Conservation (phyloP, 2,113 vertebrate genomes). For the Sinocyclocheilus rhinocerous region DNA sequence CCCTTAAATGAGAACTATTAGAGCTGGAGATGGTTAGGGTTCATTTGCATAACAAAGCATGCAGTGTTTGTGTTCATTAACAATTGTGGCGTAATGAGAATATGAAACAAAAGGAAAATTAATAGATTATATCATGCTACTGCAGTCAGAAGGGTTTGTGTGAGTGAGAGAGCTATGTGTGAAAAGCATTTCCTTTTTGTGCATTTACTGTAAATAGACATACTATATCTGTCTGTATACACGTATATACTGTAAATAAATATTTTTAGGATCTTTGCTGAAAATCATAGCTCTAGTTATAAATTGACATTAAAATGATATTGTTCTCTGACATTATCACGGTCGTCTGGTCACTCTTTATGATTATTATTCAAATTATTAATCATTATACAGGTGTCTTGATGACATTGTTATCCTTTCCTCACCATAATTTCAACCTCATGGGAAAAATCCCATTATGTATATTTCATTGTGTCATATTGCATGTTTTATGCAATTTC, state of each 20-base stretch:
- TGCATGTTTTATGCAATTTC: conserved; percentile 28
- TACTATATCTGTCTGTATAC: too few relatives aligned
- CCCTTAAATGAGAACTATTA: conserved; percentile 17
- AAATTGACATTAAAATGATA: background rate
- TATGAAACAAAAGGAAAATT: background rate
- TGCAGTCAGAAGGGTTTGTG: background rate
- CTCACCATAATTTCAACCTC: conserved; percentile 5
- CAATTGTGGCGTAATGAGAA: background rate
- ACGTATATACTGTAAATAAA: too few relatives aligned
- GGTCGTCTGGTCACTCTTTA: background rate
- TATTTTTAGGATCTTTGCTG: too few relatives aligned
- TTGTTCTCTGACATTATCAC: background rate
- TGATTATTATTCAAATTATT: background rate
- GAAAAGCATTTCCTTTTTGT: background rate
- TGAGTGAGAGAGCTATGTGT: background rate
- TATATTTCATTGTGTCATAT: conserved; percentile 23
- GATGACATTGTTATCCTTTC: background rate
- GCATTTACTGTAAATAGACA: background rate
- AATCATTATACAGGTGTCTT: background rate
- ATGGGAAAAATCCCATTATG: conserved; percentile 15
- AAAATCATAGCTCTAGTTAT: background rate
- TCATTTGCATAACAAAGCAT: conserved; percentile 7
- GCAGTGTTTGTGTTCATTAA: background rate
- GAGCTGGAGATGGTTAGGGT: background rate
- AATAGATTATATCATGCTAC: background rate